Conservation (phyloP, 2,888 invertebrate species). For the Agriopis leucophaearia region DNA sequence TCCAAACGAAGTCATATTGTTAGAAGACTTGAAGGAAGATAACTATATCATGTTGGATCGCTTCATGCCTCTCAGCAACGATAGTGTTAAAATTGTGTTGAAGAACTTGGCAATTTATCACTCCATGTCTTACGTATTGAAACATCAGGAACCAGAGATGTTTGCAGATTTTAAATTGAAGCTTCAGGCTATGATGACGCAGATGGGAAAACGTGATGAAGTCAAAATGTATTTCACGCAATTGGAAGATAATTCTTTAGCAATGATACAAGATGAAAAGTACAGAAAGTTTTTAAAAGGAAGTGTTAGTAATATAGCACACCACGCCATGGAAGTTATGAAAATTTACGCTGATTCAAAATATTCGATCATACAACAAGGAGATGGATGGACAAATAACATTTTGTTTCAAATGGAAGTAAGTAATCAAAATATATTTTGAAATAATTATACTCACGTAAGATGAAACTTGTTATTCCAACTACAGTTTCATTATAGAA, state of each 20-base stretch:
- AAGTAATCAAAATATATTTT: neutral
- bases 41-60: slow-evolving; percentile 60
- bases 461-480: too few species aligned
- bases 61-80: slow-evolving; percentile 52
- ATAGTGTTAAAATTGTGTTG: slow-evolving; percentile 54
- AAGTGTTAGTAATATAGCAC: slow-evolving; percentile 31
- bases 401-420: slow-evolving; percentile 47
- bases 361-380: slow-evolving; percentile 52
- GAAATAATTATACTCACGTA: too few species aligned
- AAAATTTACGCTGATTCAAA: slow-evolving; percentile 38
- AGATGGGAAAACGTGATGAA: slow-evolving; percentile 12
- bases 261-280: slow-evolving; percentile 48
- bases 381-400: slow-evolving; percentile 58
- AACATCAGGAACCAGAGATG: slow-evolving; percentile 53
- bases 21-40: slow-evolving; percentile 59
- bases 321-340: slow-evolving; percentile 31
- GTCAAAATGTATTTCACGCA: slow-evolving; percentile 21
- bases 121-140: slow-evolving; percentile 63
- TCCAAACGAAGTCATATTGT: slow-evolving; percentile 44
- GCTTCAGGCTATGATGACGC: slow-evolving; percentile 46
- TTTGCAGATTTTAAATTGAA: slow-evolving; percentile 45
- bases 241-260: slow-evolving; percentile 40
- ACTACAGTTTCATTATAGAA: too few species aligned
- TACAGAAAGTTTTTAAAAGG: slow-evolving; percentile 49
- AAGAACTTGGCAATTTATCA: slow-evolving; percentile 62